Conservation (phyloP, 2,888 invertebrate genomes). For the Frankliniella fusca region DNA sequence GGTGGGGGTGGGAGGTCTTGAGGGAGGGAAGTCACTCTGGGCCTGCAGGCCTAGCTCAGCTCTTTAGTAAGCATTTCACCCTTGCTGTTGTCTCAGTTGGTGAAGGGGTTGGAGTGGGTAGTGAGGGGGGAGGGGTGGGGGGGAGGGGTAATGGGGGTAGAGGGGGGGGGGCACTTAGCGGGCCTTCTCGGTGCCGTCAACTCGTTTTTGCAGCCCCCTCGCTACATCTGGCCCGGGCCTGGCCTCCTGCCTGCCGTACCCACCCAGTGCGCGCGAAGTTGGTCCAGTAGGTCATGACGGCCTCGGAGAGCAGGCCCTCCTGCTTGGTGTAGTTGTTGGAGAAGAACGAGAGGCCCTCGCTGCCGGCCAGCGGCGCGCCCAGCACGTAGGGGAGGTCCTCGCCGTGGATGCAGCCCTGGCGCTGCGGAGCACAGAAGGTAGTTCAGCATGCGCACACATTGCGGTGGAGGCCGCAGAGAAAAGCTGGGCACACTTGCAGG, state of each 20-base stretch:
- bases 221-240: neutral
- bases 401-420: conserved; percentile 88
- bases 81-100: neutral
- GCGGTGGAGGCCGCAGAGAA: no score
- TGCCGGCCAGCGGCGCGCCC: conserved; percentile 82
- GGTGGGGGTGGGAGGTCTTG: neutral
- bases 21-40: neutral
- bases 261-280: conserved; percentile 91
- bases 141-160: neutral
- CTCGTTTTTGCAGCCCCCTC: neutral
- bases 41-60: neutral
- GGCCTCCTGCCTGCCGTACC: conserved; percentile 48
- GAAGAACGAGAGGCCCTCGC: conserved; percentile 69
- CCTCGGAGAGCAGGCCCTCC: conserved; percentile 79
- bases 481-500: no score
- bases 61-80: neutral
- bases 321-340: conserved; percentile 83
- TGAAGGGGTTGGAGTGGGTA: neutral
- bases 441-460: no score
- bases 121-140: neutral
- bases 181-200: neutral
- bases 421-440: conserved; percentile 52
- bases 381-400: conserved; percentile 89
- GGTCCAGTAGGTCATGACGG: conserved; percentile 87
- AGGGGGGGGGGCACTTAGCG: neutral